phyloP scores from a whole-genome alignment of 2,797 vertebrate species.

The Anas bahamensis region DNA sequence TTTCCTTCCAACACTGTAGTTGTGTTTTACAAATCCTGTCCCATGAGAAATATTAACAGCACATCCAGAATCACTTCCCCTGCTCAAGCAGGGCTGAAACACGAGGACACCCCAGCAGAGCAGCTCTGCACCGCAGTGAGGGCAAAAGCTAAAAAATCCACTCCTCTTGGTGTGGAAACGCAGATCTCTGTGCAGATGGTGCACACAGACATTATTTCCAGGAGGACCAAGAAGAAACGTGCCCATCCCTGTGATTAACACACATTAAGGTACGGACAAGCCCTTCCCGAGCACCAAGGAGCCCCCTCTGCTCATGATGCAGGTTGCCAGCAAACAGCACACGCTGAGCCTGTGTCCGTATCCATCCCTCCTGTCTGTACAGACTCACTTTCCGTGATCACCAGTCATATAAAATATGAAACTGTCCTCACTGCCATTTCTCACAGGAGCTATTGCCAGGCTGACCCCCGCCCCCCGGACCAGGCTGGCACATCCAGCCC shows the following conservation, averaged over 20 bases:
- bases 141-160: background rate
- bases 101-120: background rate
- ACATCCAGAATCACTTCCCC: background rate
- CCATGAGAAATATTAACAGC: background rate
- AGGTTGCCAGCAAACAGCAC: background rate
- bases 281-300: background rate
- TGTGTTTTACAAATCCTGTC: background rate
- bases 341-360: accelerated
- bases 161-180: background rate
- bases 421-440: background rate
- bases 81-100: background rate
- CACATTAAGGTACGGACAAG: background rate
- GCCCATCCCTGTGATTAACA: accelerated
- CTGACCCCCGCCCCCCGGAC: background rate
- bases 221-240: background rate
- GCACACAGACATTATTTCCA: background rate
- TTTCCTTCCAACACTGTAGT: background rate
- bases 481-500: background rate
- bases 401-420: accelerated
- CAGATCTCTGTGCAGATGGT: background rate
- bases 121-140: background rate
- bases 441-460: background rate
- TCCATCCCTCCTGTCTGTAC: background rate
- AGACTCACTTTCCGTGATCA: background rate
- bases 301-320: background rate